A percentile compares a stretch with the other conserved stretches of the same genome.
phyloP scores from a whole-genome alignment of 1,140 invertebrate genomes.

The Eurosta solidaginis region DNA sequence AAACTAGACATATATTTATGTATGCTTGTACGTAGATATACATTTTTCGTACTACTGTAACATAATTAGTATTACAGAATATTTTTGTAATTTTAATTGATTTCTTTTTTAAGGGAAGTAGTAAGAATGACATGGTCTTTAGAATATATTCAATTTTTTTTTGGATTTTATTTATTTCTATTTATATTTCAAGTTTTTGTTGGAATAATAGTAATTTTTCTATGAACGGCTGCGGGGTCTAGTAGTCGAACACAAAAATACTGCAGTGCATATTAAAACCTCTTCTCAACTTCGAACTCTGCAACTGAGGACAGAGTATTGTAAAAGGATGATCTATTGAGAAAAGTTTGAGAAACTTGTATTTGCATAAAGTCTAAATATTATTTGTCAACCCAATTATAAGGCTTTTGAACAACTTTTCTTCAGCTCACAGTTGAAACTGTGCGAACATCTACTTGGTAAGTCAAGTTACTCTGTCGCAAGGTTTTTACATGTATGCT shows the following conservation, averaged over 20 bases:
- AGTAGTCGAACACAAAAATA: not conserved
- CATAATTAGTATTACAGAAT: not conserved
- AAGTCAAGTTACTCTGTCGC: not conserved
- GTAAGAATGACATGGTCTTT: not conserved
- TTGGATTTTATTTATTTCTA: not conserved
- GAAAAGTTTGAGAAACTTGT: not conserved
- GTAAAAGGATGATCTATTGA: not conserved
- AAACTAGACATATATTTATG: no score
- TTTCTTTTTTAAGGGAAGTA: not conserved
- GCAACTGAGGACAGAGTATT: constrained; percentile 1
- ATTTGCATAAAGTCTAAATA: not conserved
- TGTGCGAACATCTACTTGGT: not conserved
- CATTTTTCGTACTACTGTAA: not conserved
- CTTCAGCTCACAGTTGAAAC: not conserved
- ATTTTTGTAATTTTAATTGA: not conserved
- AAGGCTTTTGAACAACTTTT: not conserved
- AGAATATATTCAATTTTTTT: not conserved
- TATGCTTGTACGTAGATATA: not conserved
- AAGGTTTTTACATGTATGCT: not conserved
- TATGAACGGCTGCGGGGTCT: no score
- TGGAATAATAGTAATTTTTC: not conserved
- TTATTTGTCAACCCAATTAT: not conserved
- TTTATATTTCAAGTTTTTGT: not conserved
- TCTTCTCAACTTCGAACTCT: constrained; percentile 12
- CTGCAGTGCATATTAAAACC: not conserved